Evolutionary conservation across 2,888 invertebrate genomes (phyloP).

Genomic region (Caenorhabditis sp.): DNA sequence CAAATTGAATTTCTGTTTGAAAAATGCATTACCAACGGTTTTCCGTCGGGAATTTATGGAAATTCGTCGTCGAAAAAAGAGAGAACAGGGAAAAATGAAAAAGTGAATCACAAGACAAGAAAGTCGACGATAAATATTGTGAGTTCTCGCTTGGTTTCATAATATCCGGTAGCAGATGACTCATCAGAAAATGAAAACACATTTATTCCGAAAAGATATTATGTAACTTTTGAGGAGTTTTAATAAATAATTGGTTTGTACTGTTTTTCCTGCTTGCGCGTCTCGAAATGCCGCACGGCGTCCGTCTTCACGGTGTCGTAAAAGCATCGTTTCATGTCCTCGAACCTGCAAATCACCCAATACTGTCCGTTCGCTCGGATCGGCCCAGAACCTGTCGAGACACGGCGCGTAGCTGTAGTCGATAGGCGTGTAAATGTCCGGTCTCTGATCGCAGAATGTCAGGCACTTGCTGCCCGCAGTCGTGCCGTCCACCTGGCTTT

Average conservation of each 20-base stretch:
- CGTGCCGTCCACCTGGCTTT: slow-evolving; percentile 63
- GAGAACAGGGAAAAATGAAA: no score
- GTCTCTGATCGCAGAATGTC: slow-evolving; percentile 71
- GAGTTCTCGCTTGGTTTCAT: no score
- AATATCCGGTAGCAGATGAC: no score
- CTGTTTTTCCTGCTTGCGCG: slow-evolving; percentile 8
- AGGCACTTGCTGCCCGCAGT: slow-evolving; percentile 73
- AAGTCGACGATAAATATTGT: no score
- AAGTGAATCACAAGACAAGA: no score
- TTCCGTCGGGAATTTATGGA: no score
- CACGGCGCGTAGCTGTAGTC: slow-evolving; percentile 69
- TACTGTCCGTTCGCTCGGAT: slow-evolving; percentile 1
- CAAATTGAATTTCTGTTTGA: no score
- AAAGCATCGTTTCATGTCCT: slow-evolving; percentile 75
- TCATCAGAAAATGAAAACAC: no score
- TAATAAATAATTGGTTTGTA: not conserved
- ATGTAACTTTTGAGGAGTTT: not conserved
- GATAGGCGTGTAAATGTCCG: slow-evolving; percentile 72
- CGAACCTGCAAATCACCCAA: slow-evolving; percentile 58
- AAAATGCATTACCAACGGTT: no score
- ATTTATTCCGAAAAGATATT: slow-evolving; percentile 5
- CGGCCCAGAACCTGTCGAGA: slow-evolving; percentile 65
- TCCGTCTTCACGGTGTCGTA: slow-evolving; percentile 67
- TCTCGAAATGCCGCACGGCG: slow-evolving; percentile 35
- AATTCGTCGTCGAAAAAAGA: no score